phyloP scores from a whole-genome alignment of 2,113 vertebrate species.

The Macquaria ambigua region DNA sequence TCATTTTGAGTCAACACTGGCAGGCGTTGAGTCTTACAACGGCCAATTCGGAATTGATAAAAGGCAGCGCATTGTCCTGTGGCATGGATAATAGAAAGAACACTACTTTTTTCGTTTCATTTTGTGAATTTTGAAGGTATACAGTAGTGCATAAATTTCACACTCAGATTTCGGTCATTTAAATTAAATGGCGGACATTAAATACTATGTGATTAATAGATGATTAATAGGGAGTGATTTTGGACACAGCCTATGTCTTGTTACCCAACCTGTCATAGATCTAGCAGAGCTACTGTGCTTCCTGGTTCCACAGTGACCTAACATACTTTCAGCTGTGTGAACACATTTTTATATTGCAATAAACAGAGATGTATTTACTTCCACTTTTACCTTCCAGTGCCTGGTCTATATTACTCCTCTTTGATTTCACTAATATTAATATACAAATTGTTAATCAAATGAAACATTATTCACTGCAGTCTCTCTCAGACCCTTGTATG shows the following conservation, averaged over 20 bases:
- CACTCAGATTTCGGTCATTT: neutral
- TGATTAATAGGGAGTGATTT: neutral
- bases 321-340: no score
- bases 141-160: no score
- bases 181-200: neutral
- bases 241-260: neutral
- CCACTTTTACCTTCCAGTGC: neutral
- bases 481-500: neutral
- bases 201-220: no score
- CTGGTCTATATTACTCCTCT: neutral
- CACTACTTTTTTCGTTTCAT: no score
- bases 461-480: neutral
- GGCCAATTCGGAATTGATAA: no score
- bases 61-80: no score
- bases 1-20: neutral
- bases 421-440: neutral
- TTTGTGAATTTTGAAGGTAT: no score
- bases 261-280: neutral
- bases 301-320: neutral
- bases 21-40: neutral
- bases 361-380: neutral
- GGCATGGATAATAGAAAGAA: no score
- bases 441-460: neutral
- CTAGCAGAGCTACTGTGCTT: neutral
- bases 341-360: neutral